Evolutionary conservation across 2,113 vertebrate genomes (phyloP), one percentile per base, ranked within the genome.

Genomic region (Tetrax tetrax): DNA sequence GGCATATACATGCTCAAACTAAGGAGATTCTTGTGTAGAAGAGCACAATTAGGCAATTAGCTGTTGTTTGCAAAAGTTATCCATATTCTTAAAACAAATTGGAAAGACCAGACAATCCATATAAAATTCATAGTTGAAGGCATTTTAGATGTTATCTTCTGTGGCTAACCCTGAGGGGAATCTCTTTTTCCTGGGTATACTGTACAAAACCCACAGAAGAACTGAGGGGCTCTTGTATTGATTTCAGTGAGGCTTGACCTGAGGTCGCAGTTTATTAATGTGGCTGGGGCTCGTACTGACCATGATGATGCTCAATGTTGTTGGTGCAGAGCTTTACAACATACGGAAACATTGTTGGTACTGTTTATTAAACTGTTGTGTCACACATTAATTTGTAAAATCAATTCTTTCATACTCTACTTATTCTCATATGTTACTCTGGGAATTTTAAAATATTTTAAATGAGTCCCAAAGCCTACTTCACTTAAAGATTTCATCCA

Each of bases 311-410:
- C 35, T 25, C 25, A n/a, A 1, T 48, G 20, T 4, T 51, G 14
- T 20, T 45, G 24, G 5, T 43, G 16, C 50, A 78, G 19, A 74
- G 14, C 4, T 68, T 47, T 50, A 37, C 5, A 76, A 8, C 28
- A 12, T 0, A 2, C 14, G 9, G 28, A 35, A 59, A 41, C 2
- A 8, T n/a, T 54, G 21, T 22, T 56, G 14, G 12, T 25, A 17
- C 3, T 48, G 14, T n/a, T 71, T 12, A 11, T 72, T 59, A 69
- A 81, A 72, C 28, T 23, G 4, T 6, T 38, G 27, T 22, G 14
- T 22, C 0, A 0, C 1, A 0, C 0, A 1, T 19, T 27, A 54
- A 51, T 38, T 64, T 31, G 8, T 47, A 45, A 82, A 66, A 35
- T 50, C 7, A 89, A 19, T 69, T 65, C 9, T 35, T 83, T 63